A percentile compares a stretch with the other conserved stretches of the same genome.
Conservation (phyloP, 2,888 invertebrate genomes). For the Penaeus monodon region DNA sequence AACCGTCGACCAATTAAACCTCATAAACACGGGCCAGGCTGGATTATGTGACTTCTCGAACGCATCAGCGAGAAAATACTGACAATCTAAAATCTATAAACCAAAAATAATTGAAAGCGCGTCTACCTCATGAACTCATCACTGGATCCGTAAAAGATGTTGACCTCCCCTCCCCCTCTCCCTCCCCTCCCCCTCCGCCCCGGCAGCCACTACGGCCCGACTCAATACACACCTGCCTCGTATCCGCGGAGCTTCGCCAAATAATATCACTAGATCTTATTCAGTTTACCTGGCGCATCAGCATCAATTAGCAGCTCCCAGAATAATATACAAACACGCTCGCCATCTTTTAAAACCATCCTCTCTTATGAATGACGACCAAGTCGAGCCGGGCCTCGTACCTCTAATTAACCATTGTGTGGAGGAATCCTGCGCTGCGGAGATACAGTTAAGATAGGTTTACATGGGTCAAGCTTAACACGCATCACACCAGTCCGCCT, state of each 20-base stretch:
- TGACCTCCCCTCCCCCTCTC: neutral
- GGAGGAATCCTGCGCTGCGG: neutral
- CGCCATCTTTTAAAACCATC: no score
- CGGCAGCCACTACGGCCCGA: neutral
- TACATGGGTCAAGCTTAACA: conserved; percentile 5
- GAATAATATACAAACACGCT: conserved; percentile 6
- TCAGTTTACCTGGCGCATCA: conserved; percentile 11
- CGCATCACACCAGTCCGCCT: neutral
- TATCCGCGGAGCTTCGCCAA: conserved; percentile 10
- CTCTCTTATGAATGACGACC: neutral
- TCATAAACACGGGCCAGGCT: no score
- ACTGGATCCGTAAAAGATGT: no score
- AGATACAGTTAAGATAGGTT: neutral
- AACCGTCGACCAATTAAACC: no score
- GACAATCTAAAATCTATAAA: no score
- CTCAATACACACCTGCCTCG: neutral
- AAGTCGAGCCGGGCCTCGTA: neutral
- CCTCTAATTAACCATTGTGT: neutral
- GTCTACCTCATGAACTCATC: no score
- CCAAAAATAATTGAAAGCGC: no score
- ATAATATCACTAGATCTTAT: no score
- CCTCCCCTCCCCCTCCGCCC: neutral
- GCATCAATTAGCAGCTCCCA: conserved; percentile 12
- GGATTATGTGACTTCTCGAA: no score
- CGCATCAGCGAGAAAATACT: no score